Percentiles rank a stretch among this genome's conserved stretches.
phyloP scores from a whole-genome alignment of 2,113 vertebrate genomes.

The Tangachromis dhanisi region DNA sequence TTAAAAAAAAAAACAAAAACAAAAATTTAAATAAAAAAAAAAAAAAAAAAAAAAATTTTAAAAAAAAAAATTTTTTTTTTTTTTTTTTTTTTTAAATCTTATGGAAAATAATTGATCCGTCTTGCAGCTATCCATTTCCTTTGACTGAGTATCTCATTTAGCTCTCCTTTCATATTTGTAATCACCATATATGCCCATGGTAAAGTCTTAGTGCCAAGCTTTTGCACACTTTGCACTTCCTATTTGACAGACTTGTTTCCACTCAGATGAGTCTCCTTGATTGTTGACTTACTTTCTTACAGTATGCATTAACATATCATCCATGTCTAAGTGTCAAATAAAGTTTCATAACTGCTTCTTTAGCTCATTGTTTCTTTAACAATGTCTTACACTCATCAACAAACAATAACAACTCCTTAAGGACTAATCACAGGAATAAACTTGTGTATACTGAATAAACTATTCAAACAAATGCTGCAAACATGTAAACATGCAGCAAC shows the following conservation, averaged over 20 bases:
- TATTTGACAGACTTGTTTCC: background rate
- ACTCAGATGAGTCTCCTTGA: background rate
- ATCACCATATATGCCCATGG: background rate
- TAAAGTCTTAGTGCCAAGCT: background rate
- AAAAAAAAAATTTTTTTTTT: no score
- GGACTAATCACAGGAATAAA: conserved; percentile 37
- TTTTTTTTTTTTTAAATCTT: background rate
- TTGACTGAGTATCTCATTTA: background rate
- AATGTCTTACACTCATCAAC: background rate
- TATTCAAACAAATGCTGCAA: conserved; percentile 16
- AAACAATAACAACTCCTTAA: conserved; percentile 14
- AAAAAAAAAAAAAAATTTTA: no score
- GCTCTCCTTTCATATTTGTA: background rate
- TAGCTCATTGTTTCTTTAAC: background rate
- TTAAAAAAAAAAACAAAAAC: no score
- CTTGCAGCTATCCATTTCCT: background rate
- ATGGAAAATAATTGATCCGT: background rate
- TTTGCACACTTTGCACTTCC: background rate
- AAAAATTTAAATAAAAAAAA: no score
- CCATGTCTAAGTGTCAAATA: background rate
- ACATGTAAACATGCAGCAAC: background rate
- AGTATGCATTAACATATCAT: background rate
- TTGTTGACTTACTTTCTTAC: background rate
- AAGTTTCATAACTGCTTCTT: background rate
- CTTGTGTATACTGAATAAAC: background rate